Percentiles rank a stretch among this genome's conserved stretches.
Conservation (phyloP, 1,140 invertebrate genomes). For the Leptinotarsa lineolata region DNA sequence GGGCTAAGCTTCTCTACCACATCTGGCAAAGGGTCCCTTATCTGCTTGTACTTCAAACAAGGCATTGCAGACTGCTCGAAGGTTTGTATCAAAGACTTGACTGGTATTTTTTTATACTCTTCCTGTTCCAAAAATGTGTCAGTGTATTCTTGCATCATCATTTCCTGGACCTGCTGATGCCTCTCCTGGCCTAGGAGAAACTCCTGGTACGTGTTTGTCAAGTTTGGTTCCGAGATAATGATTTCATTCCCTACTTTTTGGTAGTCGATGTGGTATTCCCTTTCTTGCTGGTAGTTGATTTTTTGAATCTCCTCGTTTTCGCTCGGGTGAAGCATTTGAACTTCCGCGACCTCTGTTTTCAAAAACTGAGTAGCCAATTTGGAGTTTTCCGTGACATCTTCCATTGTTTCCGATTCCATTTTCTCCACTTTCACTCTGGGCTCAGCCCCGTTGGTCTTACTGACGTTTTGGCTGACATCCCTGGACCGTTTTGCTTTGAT, state of each 20-base stretch:
- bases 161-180: background rate
- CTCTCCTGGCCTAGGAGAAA: background rate
- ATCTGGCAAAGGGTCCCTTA: slow-evolving; percentile 54
- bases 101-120: slow-evolving; percentile 64
- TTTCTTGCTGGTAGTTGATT: slow-evolving; percentile 49
- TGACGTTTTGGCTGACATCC: slow-evolving; percentile 30
- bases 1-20: slow-evolving; percentile 42
- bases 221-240: slow-evolving; percentile 4
- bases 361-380: slow-evolving; percentile 41
- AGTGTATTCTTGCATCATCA: background rate
- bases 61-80: slow-evolving; percentile 67
- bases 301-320: slow-evolving; percentile 51
- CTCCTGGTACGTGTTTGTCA: background rate
- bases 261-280: slow-evolving; percentile 50
- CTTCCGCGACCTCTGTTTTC: slow-evolving; percentile 45
- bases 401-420: slow-evolving; percentile 28
- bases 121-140: slow-evolving; percentile 49
- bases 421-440: slow-evolving; percentile 32
- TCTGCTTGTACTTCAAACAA: slow-evolving; percentile 62
- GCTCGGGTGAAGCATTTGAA: slow-evolving; percentile 44
- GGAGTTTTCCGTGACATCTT: slow-evolving; percentile 33
- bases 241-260: slow-evolving; percentile 34
- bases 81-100: slow-evolving; percentile 66
- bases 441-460: slow-evolving; percentile 21
- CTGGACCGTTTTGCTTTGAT: slow-evolving; percentile 35